These are phyloP conservation scores for Spizaetus ornatus DNA, from an alignment of 2,113 vertebrate genomes.

Conservation along the genomic window DNA sequence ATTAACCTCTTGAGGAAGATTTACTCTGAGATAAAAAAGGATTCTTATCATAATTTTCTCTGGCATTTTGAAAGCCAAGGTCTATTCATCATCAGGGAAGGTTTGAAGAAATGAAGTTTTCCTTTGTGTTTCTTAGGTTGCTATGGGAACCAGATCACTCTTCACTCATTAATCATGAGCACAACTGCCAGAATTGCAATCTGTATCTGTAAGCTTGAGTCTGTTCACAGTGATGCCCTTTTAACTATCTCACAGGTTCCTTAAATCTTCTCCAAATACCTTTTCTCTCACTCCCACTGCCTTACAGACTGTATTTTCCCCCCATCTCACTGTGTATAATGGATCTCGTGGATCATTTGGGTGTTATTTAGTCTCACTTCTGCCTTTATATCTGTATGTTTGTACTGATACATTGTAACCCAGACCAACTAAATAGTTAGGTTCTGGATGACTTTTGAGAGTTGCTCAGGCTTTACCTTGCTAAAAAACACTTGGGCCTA, in stretches of 20 bases:
- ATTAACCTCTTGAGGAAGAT: neutral
- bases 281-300: neutral
- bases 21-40: neutral
- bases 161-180: conserved; percentile 46
- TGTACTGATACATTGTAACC: neutral
- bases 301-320: neutral
- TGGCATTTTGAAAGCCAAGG: conserved; percentile 44
- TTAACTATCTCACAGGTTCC: neutral
- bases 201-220: neutral
- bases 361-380: neutral
- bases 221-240: neutral
- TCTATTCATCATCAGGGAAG: conserved; percentile 43
- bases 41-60: conserved; percentile 25
- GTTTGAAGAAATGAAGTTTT: conserved; percentile 60
- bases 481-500: neutral
- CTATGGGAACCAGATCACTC: conserved; percentile 40
- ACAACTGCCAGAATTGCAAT: neutral
- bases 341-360: neutral
- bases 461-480: neutral
- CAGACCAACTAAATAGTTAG: neutral
- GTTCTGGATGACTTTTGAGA: neutral
- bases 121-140: conserved; percentile 37
- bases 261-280: neutral
- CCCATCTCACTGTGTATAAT: neutral
- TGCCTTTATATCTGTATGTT: neutral